Conservation (phyloP, 2,797 vertebrate genomes). For the Coluber constrictor region DNA sequence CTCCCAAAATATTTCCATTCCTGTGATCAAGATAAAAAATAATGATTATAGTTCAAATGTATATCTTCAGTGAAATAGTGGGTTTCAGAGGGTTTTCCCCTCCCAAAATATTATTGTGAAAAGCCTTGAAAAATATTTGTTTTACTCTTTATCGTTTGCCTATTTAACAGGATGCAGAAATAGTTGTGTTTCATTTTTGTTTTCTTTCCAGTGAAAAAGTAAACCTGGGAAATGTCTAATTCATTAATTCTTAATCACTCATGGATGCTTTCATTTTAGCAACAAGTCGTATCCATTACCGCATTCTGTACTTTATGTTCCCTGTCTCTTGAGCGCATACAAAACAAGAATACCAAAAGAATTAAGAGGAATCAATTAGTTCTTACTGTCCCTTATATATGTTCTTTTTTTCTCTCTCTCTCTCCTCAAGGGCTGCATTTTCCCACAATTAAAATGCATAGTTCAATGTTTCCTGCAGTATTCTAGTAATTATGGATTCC, state of each 20-base stretch:
- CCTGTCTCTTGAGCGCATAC: constrained; percentile 15
- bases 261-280: constrained; percentile 2
- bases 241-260: not conserved
- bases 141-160: not conserved
- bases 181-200: not conserved
- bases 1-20: not conserved
- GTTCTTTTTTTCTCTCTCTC: constrained; percentile 9
- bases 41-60: too few species aligned
- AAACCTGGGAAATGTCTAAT: not conserved
- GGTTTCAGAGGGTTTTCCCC: not conserved
- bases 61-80: not conserved
- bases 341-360: constrained; percentile 35
- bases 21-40: not conserved
- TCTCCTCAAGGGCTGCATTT: constrained; percentile 43
- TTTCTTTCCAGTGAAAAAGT: not conserved
- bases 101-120: not conserved
- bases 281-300: not conserved
- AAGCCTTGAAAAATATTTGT: not conserved
- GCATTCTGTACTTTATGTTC: constrained; percentile 16
- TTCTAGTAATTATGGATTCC: constrained; percentile 56
- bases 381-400: constrained; percentile 38
- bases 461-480: constrained; percentile 42
- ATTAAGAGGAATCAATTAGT: constrained; percentile 47
- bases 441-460: constrained; percentile 50
- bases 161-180: not conserved